phyloP scores from a whole-genome alignment of 1,140 invertebrate species.

The Halyomorpha halys region DNA sequence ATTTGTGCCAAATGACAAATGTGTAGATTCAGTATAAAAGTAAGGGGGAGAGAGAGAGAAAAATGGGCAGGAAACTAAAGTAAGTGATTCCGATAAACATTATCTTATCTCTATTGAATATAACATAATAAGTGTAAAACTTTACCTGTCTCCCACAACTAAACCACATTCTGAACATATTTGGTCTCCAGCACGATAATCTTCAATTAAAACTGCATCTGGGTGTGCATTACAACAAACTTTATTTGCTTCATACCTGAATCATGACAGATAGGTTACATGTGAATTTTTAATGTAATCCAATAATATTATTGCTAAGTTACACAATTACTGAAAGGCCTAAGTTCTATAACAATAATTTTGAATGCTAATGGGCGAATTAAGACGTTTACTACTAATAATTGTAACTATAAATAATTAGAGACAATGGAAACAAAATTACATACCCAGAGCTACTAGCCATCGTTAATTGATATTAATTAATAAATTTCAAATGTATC shows the following conservation, averaged over 20 bases:
- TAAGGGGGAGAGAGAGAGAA: too few species aligned
- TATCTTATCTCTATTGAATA: too few species aligned
- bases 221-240: conserved; percentile 89
- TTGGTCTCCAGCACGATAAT: conserved; percentile 96
- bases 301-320: not conserved
- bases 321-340: not conserved
- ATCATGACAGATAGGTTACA: conserved; percentile 31
- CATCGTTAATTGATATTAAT: not conserved
- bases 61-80: too few species aligned
- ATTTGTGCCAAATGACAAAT: too few species aligned
- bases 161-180: conserved; percentile 98
- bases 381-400: not conserved
- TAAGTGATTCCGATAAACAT: too few species aligned
- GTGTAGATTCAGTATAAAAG: too few species aligned
- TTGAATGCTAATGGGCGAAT: not conserved
- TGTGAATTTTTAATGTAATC: not conserved
- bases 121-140: too few species aligned
- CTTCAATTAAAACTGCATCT: conserved; percentile 89
- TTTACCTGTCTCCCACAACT: conserved; percentile 97
- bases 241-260: conserved; percentile 57
- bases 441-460: conserved; percentile 14
- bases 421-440: not conserved
- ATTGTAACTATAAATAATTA: not conserved
- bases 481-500: not conserved
- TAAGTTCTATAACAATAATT: not conserved